These are phyloP conservation scores for Drosophila tsacasi DNA, from an alignment of 1,140 invertebrate species.

Conservation along the genomic window DNA sequence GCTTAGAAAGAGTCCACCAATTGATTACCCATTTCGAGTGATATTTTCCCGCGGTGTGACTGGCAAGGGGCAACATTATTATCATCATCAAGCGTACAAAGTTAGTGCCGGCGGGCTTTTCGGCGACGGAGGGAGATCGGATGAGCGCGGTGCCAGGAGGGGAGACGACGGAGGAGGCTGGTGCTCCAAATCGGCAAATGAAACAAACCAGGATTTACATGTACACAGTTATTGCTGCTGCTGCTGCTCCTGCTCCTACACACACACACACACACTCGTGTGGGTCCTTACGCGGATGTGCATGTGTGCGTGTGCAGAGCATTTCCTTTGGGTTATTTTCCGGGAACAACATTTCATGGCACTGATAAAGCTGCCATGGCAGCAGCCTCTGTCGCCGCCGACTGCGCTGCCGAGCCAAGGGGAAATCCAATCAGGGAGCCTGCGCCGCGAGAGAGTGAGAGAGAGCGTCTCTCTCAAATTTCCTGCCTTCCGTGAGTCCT, in stretches of 20 bases:
- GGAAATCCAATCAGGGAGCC: slow-evolving; percentile 52
- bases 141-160: slow-evolving; percentile 1
- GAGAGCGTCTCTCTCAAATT: slow-evolving; percentile 1
- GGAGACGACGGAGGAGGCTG: slow-evolving; percentile 10
- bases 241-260: slow-evolving; percentile 31
- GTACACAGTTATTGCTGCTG: slow-evolving; percentile 80
- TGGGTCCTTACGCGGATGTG: slow-evolving; percentile 15
- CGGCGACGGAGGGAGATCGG: slow-evolving; percentile 34
- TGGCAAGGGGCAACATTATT: slow-evolving; percentile 77
- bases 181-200: slow-evolving; percentile 79
- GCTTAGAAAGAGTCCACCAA: not conserved
- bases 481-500: slow-evolving; percentile 8
- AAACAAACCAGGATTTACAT: slow-evolving; percentile 84
- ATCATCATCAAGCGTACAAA: slow-evolving; percentile 82
- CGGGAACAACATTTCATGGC: slow-evolving; percentile 83
- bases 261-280: slow-evolving; percentile 28
- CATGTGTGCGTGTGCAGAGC: slow-evolving; percentile 63
- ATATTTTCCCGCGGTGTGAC: slow-evolving; percentile 28
- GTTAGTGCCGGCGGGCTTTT: slow-evolving; percentile 77
- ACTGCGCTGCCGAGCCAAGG: slow-evolving; percentile 48
- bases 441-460: slow-evolving; percentile 36
- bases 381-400: slow-evolving; percentile 53
- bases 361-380: slow-evolving; percentile 85
- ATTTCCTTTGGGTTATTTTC: slow-evolving; percentile 83
- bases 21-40: slow-evolving; percentile 12